Percentiles rank a stretch among this genome's conserved stretches.
phyloP scores from a whole-genome alignment of 2,888 invertebrate species.

The Sepiola atlantica region DNA sequence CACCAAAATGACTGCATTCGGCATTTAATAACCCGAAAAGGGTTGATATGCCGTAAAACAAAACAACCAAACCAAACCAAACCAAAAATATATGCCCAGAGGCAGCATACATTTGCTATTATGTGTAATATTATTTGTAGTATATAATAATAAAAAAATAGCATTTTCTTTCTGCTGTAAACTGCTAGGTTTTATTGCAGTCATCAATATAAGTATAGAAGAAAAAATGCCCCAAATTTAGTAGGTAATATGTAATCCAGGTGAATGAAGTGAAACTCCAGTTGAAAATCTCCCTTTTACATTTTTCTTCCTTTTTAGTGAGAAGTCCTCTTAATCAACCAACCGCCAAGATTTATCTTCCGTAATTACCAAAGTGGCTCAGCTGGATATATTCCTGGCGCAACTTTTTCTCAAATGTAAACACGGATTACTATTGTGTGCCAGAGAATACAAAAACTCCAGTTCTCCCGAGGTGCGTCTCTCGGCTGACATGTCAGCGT shows the following conservation, averaged over 20 bases:
- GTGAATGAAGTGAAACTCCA: not conserved
- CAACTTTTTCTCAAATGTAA: not conserved
- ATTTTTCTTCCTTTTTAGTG: not conserved
- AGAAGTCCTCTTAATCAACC: not conserved
- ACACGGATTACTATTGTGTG: constrained; percentile 13
- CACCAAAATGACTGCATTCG: no score
- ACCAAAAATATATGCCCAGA: no score
- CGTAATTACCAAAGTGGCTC: constrained; percentile 5
- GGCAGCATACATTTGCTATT: no score
- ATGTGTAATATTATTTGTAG: no score
- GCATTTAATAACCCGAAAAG: no score
- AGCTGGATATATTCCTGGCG: not conserved
- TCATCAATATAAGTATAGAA: not conserved
- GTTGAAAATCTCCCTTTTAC: not conserved
- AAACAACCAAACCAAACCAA: no score
- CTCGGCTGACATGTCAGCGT: not conserved
- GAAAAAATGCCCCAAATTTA: not conserved
- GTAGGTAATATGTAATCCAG: not conserved
- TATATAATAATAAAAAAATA: no score
- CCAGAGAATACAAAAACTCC: not conserved
- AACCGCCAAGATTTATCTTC: not conserved
- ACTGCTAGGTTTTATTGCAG: not conserved
- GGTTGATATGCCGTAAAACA: no score
- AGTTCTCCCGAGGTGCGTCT: no score
- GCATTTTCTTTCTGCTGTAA: not conserved